Evolutionary conservation across 1,140 invertebrate genomes (phyloP).

Genomic region (Temnothorax nylanderi): DNA sequence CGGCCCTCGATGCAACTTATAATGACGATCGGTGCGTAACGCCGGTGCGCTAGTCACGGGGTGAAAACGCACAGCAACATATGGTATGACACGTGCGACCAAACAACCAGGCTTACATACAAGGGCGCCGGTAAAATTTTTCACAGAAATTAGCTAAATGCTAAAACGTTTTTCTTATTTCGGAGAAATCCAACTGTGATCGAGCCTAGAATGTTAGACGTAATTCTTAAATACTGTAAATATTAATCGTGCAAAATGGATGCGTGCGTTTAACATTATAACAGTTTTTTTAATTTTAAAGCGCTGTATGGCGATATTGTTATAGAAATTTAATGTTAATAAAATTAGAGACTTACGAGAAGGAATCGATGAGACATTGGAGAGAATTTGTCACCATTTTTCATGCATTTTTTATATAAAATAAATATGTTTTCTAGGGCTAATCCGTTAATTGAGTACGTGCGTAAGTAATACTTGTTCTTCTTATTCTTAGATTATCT

Average conservation of each 20-base stretch:
- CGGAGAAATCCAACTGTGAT: not conserved
- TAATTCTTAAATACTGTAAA: not conserved
- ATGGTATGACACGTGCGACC: slow-evolving; percentile 71
- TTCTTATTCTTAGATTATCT: not conserved
- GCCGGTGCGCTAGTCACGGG: slow-evolving; percentile 6
- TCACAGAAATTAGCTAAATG: not conserved
- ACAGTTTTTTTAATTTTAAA: not conserved
- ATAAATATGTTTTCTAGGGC: not conserved
- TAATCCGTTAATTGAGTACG: not conserved
- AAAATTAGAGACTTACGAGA: not conserved
- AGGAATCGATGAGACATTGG: not conserved
- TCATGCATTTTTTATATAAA: not conserved
- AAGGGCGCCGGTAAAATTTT: slow-evolving; percentile 11
- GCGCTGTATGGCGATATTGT: not conserved
- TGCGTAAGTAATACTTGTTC: not conserved
- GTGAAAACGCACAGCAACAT: slow-evolving; percentile 59
- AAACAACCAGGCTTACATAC: slow-evolving; percentile 54
- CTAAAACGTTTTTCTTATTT: not conserved
- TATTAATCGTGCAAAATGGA: not conserved
- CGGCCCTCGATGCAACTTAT: slow-evolving; percentile 33
- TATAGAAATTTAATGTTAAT: not conserved
- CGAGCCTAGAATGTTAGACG: not conserved
- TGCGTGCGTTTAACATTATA: not conserved
- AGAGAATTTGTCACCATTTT: not conserved
- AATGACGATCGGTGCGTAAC: slow-evolving; percentile 53